Base-by-base conservation (phyloP, 2,113 vertebrate species). In the Salminus brasiliensis region DNA sequence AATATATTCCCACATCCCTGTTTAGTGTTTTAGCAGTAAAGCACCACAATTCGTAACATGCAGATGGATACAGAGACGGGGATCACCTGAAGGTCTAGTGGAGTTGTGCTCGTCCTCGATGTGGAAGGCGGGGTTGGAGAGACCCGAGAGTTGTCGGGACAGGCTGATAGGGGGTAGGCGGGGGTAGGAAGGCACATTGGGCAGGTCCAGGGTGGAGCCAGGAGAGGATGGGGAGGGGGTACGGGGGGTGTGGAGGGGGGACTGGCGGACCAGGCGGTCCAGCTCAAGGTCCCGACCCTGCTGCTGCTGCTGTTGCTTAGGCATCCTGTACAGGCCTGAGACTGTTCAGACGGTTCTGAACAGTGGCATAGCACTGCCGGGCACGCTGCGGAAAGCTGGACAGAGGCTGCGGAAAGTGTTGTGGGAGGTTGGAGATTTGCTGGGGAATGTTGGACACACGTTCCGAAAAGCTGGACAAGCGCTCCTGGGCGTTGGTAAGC, bases 251-350 rank as follows among this genome's bases (percentile, higher is more conserved):
- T 83, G 79, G 5, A 90, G 83, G 60, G 93, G 90, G 59, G 87
- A 84, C 16, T 84, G 87, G 6, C 81, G 87, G 72, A 88, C 85
- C 0, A 94, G 83, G 11, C 32, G 83, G 81, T 88, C 91, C 75
- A 97, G 89, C 85, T 96, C 95, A 77, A 96, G 8, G 7, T 95
- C 93, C 77, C 10, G 81, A 70, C 80, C 87, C 83, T 83, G 84
- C 52, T 74, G 80, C 32, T 74, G 81, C n/a, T n/a, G 74, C 83
- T 82, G 86, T 83, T 87, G 89, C 76, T 92, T 93, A 93, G 95
- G 90, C 96, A 97, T 97, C 91, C 86, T 93, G 87, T 82, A 80
- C 91, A n/a, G 88, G 90, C 88, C 83, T 90, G 81, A 93, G 91
- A 87, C 90, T 91, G 88, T 91, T 94, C 78, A 94, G 89, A 75